A percentile compares a stretch with the other conserved stretches of the same genome.
These are phyloP conservation scores for Luehdorfia chinensis DNA, from an alignment of 1,140 invertebrate genomes.

Conservation along the genomic window DNA sequence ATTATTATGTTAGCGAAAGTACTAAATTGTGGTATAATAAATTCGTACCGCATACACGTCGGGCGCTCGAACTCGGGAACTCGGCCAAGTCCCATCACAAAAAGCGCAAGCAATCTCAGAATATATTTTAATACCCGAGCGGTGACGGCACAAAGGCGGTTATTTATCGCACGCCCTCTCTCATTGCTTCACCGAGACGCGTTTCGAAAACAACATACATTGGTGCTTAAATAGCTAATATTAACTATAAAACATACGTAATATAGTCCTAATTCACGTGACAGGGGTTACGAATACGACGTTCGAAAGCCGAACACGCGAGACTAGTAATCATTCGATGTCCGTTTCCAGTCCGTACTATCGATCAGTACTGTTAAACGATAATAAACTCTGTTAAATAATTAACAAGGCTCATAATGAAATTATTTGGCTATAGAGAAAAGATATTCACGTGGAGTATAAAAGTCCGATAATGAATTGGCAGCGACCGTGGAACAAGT, in stretches of 20 bases:
- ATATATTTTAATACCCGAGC: conserved; percentile 70
- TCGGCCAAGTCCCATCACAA: conserved; percentile 46
- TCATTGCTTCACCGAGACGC: conserved; percentile 58
- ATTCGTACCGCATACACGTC: conserved; percentile 40
- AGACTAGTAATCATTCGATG: conserved; percentile 74
- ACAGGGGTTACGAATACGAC: conserved; percentile 35
- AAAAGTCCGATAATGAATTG: conserved; percentile 71
- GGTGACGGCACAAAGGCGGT: conserved; percentile 72
- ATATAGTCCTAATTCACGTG: conserved; percentile 44
- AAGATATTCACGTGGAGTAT: conserved; percentile 59
- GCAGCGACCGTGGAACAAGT: conserved; percentile 56
- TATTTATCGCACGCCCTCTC: conserved; percentile 76
- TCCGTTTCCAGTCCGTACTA: conserved; percentile 65
- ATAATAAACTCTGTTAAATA: conserved; percentile 31
- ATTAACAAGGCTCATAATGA: background rate
- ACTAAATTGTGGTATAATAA: conserved; percentile 24
- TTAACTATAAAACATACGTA: conserved; percentile 30
- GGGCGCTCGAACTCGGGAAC: conserved; percentile 29
- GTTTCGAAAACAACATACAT: conserved; percentile 56
- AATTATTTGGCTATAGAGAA: conserved; percentile 13
- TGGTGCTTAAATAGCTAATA: conserved; percentile 25
- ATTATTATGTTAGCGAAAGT: background rate
- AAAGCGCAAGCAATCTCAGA: conserved; percentile 65
- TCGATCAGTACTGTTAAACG: conserved; percentile 25
- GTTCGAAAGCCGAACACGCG: conserved; percentile 46